These are phyloP conservation scores for Regulus satrapa DNA, from an alignment of 2,113 vertebrate species.

Conservation along the genomic window DNA sequence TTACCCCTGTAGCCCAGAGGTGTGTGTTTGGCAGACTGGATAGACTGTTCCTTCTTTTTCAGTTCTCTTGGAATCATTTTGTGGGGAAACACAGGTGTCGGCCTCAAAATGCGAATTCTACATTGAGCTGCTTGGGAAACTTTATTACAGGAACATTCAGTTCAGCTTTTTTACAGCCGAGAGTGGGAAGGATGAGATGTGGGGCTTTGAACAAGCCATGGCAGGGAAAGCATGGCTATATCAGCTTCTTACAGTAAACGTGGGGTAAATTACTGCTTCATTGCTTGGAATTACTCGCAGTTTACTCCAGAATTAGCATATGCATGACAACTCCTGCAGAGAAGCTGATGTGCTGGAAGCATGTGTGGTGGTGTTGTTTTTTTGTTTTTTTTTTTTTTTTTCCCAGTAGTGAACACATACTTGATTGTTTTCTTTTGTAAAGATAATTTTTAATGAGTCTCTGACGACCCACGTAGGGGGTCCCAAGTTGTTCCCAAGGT, in stretches of 20 bases:
- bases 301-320: neutral
- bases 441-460: neutral
- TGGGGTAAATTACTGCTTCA: neutral
- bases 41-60: neutral
- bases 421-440: neutral
- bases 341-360: neutral
- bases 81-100: neutral
- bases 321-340: neutral
- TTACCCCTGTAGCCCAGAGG: neutral
- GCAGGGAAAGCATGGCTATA: neutral
- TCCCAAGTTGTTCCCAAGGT: neutral
- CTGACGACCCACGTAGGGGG: fast-evolving
- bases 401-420: neutral
- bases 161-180: neutral
- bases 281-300: neutral
- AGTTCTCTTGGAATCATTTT: neutral
- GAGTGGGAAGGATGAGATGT: neutral
- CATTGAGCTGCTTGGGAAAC: neutral
- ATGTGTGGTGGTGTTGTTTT: too few species aligned
- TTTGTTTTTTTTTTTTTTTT: neutral
- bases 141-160: neutral
- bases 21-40: neutral
- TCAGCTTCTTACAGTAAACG: neutral
- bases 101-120: neutral
- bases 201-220: neutral